phyloP scores from a whole-genome alignment of 2,888 invertebrate species.

The Dryomyza anilis region DNA sequence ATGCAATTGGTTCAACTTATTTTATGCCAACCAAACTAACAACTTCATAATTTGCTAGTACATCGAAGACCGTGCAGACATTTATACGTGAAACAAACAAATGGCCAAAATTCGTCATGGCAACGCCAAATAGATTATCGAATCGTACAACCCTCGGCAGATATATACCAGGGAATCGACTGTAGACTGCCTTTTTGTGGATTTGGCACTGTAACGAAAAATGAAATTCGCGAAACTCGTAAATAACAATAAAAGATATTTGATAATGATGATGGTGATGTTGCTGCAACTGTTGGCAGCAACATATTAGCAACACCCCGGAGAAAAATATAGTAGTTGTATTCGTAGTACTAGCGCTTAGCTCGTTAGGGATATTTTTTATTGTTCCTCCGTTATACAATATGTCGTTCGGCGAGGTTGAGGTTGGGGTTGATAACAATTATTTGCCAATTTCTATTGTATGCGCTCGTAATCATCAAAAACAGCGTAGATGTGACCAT shows the following conservation, averaged over 20 bases:
- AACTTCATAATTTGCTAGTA: no score
- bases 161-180: no score
- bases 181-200: background rate
- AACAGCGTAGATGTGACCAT: background rate
- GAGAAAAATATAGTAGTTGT: no score
- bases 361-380: background rate
- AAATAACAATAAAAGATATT: background rate
- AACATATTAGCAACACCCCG: background rate
- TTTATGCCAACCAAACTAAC: no score
- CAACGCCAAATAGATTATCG: no score
- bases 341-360: no score
- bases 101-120: no score
- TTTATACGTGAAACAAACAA: no score
- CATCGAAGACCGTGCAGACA: no score
- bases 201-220: no score
- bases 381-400: background rate
- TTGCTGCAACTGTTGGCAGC: background rate
- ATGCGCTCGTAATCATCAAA: conserved; percentile 37
- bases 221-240: background rate
- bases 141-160: no score
- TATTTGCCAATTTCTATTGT: conserved; percentile 54
- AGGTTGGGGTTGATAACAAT: conserved; percentile 41
- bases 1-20: no score
- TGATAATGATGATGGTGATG: conserved; percentile 3
- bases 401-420: background rate